Evolutionary conservation across 2,113 vertebrate genomes (phyloP).

Genomic region (Oreochromis niloticus): DNA sequence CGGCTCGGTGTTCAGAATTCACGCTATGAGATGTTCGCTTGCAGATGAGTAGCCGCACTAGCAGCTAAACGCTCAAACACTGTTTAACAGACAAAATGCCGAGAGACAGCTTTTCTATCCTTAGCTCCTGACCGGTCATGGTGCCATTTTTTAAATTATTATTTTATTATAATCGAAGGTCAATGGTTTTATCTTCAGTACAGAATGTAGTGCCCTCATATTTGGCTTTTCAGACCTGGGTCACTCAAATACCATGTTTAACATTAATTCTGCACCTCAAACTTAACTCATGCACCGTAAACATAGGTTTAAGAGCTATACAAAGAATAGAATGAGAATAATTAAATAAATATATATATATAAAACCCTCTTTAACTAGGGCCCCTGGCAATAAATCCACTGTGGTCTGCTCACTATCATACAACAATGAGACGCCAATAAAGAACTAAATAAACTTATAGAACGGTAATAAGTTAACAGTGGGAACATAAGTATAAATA

Average conservation of each 20-base stretch:
- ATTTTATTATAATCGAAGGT: not conserved
- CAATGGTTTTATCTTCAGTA: not conserved
- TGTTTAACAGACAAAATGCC: not conserved
- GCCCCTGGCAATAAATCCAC: not conserved
- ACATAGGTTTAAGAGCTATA: not conserved
- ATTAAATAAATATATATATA: not conserved
- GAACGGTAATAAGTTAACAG: not conserved
- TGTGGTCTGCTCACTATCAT: not conserved
- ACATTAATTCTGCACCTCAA: not conserved
- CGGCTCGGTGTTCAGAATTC: not conserved
- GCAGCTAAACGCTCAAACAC: not conserved
- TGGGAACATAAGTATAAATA: not conserved
- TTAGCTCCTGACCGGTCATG: not conserved
- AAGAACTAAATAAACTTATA: not conserved
- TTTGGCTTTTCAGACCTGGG: not conserved
- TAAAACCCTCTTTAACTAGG: not conserved
- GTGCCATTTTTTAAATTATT: rapidly evolving
- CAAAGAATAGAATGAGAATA: not conserved
- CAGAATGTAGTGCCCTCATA: rapidly evolving
- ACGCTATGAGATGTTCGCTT: not conserved
- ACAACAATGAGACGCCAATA: not conserved
- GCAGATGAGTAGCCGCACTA: not conserved
- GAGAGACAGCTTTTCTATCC: not conserved
- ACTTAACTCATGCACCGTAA: not conserved
- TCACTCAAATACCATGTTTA: not conserved